phyloP scores from a whole-genome alignment of 1,140 invertebrate genomes.

The Halyomorpha halys region DNA sequence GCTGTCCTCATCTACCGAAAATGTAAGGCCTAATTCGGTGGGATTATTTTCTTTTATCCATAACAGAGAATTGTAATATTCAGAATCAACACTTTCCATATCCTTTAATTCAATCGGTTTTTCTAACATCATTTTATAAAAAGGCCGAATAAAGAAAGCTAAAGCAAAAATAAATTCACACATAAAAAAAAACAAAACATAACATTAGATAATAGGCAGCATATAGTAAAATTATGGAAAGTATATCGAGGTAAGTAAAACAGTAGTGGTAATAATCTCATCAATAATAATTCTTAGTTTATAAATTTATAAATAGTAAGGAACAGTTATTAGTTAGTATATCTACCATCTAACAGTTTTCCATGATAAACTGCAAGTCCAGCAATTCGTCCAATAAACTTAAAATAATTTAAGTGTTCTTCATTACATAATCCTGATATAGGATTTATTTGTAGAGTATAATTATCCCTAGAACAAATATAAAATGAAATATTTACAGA shows the following conservation, averaged over 20 bases:
- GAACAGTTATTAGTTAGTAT: neutral
- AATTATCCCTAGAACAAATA: slow-evolving; percentile 61
- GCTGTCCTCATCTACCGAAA: slow-evolving; percentile 91
- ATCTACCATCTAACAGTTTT: slow-evolving; percentile 70
- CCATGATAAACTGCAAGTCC: slow-evolving; percentile 99
- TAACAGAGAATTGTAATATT: slow-evolving; percentile 95
- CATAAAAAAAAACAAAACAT: slow-evolving; percentile 16
- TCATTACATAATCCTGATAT: slow-evolving; percentile 94
- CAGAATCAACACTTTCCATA: slow-evolving; percentile 97
- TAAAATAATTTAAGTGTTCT: slow-evolving; percentile 95
- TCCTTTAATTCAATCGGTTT: slow-evolving; percentile 91
- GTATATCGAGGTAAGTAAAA: neutral
- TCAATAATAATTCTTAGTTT: neutral
- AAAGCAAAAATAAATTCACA: slow-evolving; percentile 37
- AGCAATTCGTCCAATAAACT: slow-evolving; percentile 94
- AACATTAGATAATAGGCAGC: neutral
- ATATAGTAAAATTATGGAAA: neutral
- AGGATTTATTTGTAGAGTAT: slow-evolving; percentile 97
- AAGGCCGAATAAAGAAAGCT: slow-evolving; percentile 97
- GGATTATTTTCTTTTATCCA: slow-evolving; percentile 98
- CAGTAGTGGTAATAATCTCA: neutral
- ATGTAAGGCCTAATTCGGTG: slow-evolving; percentile 84
- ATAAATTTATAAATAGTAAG: no score
- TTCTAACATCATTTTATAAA: slow-evolving; percentile 99
- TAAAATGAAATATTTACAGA: slow-evolving; percentile 38